Evolutionary conservation across 2,113 vertebrate species (phyloP).

Genomic region (Bos javanicus): DNA sequence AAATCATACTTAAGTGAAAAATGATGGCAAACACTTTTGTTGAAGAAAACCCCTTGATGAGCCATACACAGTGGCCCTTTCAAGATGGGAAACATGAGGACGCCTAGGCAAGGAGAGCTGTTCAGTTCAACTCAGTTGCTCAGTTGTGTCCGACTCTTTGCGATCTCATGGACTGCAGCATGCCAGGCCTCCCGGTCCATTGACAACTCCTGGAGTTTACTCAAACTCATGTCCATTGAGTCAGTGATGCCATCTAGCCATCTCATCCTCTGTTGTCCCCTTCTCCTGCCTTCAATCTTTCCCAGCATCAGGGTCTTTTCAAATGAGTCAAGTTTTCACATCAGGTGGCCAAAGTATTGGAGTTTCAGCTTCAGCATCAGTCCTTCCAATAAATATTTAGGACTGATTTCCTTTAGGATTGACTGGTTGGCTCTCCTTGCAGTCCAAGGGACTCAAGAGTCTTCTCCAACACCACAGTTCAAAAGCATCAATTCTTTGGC

Average conservation of each 20-base stretch:
- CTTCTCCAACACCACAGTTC: background rate
- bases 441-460: background rate
- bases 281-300: background rate
- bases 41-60: background rate
- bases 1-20: background rate
- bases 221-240: background rate
- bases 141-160: background rate
- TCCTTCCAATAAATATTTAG: background rate
- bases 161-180: background rate
- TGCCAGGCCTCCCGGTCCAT: background rate
- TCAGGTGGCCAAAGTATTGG: background rate
- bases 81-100: background rate
- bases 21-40: background rate
- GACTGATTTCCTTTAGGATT: background rate
- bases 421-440: background rate
- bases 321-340: background rate
- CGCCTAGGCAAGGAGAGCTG: background rate
- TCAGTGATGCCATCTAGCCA: accelerated
- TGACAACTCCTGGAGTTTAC: background rate
- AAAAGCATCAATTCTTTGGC: background rate
- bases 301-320: background rate
- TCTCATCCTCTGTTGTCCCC: background rate
- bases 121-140: background rate
- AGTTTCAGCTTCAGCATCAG: background rate
- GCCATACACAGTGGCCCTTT: background rate